Conservation (phyloP, 2,797 vertebrate species). For the Apogon hyalosoma region DNA sequence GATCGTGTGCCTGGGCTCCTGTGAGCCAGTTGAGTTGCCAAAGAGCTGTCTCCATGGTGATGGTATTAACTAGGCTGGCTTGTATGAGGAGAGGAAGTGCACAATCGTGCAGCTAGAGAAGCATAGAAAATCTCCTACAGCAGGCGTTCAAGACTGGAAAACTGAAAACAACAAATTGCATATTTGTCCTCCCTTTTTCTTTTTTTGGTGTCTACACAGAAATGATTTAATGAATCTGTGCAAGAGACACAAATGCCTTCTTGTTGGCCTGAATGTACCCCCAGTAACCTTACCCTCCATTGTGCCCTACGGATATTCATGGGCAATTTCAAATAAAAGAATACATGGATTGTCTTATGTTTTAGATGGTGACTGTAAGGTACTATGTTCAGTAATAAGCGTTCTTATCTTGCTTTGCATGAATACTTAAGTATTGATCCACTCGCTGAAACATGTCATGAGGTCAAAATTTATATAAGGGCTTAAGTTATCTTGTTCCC, state of each 20-base stretch:
- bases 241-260: slow-evolving; percentile 49
- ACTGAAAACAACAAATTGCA: slow-evolving; percentile 56
- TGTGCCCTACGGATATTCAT: slow-evolving; percentile 60
- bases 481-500: slow-evolving; percentile 1
- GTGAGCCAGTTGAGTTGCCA: slow-evolving; percentile 73
- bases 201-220: slow-evolving; percentile 14
- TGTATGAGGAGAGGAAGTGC: slow-evolving; percentile 69
- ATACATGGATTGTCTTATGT: slow-evolving; percentile 43
- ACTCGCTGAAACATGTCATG: slow-evolving; percentile 12
- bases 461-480: slow-evolving; percentile 4
- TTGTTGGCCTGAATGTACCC: slow-evolving; percentile 54
- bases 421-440: background rate
- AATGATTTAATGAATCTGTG: slow-evolving; percentile 30
- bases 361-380: slow-evolving; percentile 12
- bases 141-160: slow-evolving; percentile 51
- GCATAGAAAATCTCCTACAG: slow-evolving; percentile 64
- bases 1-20: slow-evolving; percentile 70
- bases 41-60: slow-evolving; percentile 84
- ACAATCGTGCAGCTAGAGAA: slow-evolving; percentile 62
- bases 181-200: slow-evolving; percentile 39
- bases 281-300: slow-evolving; percentile 25
- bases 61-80: slow-evolving; percentile 78
- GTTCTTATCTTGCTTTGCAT: slow-evolving; percentile 7
- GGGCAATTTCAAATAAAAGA: slow-evolving; percentile 42
- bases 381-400: slow-evolving; percentile 12